Evolutionary conservation across 2,888 invertebrate genomes (phyloP), one percentile per base, ranked within the genome.

Genomic region (Athripsodes cinereus): DNA sequence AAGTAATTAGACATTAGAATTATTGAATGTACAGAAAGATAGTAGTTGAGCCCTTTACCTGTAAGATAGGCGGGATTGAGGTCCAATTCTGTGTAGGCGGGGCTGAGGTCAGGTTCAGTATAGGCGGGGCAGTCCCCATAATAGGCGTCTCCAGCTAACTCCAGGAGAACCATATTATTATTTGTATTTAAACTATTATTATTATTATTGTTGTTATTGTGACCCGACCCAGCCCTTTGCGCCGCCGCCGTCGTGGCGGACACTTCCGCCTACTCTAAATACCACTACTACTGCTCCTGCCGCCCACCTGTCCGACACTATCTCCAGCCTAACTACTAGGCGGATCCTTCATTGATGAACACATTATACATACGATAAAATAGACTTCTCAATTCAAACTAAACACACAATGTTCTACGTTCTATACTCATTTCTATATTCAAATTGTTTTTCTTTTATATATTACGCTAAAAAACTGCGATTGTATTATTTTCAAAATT

Each of bases 101-200:
- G 69, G 69, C 69, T 69, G 67, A 67, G 55, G 62, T 57, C 70
- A 66, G 68, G 68, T 66, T 70, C 69, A 65, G 71, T 71, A 66
- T 71, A 72, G 63, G 71, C 70, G 63, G 82, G 82, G 70, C 81
- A 82, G 67, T 82, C 83, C 73, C 79, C 82, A 71, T 86, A 87
- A 75, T 87, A 86, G 71, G 86, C 84, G 78, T 87, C 88, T 72
- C 84, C 83, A 68, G 84, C 83, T 69, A 85, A 77, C 81, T 87
- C 86, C 75, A 87, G 87, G 71, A 88, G 82, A 74, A 88, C 86
- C 88, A 88, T 88, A 74, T 81, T 81, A 75, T 40, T 40, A 40
- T 40, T 40, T 40, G 40, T 40, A 16, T 40, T 40, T 40, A 40
- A 40, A 16, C 40, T 40, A 13, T 40, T 40, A 16, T 40, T 40